Evolutionary conservation across 1,140 invertebrate species (phyloP).

Genomic region (Meteorus sp.): DNA sequence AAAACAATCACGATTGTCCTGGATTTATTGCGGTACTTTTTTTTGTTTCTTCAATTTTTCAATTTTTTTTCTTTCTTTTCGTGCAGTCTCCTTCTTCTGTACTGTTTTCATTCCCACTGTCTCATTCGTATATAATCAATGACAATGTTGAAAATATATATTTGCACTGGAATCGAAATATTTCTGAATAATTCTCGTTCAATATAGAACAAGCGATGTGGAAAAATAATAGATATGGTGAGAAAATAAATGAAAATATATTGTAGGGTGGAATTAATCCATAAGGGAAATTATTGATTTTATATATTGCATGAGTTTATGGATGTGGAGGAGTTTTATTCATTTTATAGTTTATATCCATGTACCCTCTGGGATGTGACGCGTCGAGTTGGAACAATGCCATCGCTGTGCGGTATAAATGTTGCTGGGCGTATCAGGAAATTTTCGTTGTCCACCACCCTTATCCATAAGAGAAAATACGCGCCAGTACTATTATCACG

Average conservation of each 20-base stretch:
- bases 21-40: no score
- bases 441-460: background rate
- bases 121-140: no score
- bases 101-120: no score
- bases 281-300: background rate
- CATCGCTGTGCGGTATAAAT: background rate
- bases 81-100: background rate
- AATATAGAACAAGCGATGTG: background rate
- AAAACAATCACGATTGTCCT: background rate
- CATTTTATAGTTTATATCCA: conserved; percentile 9
- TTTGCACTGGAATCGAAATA: no score
- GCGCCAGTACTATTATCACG: no score
- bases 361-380: no score
- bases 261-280: background rate
- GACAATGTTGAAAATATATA: no score
- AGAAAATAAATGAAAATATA: background rate
- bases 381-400: conserved; percentile 6
- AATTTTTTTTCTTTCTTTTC: background rate
- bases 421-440: background rate
- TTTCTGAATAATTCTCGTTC: no score
- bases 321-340: conserved; percentile 3
- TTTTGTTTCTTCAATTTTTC: no score
- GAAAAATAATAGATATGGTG: background rate
- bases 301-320: background rate
- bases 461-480: background rate